Evolutionary conservation across 1,140 invertebrate species (phyloP).

Genomic region (Nasonia giraulti): DNA sequence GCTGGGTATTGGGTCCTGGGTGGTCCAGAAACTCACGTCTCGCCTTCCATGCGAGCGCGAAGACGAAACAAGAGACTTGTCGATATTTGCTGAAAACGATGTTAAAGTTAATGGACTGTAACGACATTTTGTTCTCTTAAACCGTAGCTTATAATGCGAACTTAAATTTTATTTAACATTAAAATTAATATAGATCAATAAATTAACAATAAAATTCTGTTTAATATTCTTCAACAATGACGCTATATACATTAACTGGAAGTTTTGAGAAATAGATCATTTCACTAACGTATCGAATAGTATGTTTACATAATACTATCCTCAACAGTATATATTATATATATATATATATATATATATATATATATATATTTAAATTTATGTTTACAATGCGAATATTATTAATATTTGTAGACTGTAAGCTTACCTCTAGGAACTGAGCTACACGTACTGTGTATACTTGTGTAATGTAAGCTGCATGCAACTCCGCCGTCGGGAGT

Average conservation of each 20-base stretch:
- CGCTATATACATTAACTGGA: not conserved
- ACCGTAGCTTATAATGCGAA: no score
- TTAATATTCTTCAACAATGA: not conserved
- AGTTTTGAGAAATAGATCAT: not conserved
- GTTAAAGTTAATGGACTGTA: not conserved
- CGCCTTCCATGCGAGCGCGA: not conserved
- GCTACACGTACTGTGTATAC: not conserved
- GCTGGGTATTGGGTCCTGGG: conserved; percentile 6
- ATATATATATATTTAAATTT: not conserved
- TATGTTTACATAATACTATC: not conserved
- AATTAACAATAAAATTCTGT: no score
- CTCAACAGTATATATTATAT: not conserved
- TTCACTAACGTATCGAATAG: not conserved
- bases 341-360: no score
- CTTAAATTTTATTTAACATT: not conserved
- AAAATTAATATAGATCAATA: no score
- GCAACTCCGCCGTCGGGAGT: conserved; percentile 24
- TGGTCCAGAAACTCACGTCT: conserved; percentile 23
- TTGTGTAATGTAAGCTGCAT: not conserved
- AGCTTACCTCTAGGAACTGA: not conserved
- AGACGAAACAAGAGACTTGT: not conserved
- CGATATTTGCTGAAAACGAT: not conserved
- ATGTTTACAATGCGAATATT: not conserved
- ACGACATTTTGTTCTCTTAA: not conserved
- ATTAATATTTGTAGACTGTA: not conserved